Evolutionary conservation across 1,140 invertebrate genomes (phyloP).

Genomic region (Hestina assimilis): DNA sequence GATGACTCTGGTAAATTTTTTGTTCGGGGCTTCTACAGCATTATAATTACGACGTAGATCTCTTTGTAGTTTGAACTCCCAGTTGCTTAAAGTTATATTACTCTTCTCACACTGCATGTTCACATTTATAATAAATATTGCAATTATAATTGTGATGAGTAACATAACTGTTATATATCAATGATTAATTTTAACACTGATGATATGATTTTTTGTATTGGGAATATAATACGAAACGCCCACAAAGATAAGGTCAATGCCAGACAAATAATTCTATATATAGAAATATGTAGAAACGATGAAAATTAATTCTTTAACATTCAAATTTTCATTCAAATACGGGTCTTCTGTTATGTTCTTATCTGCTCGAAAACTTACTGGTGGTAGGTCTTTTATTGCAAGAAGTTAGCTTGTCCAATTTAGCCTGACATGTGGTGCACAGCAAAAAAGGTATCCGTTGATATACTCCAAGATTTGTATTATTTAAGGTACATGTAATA

Average conservation of each 20-base stretch:
- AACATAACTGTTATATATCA: conserved; percentile 3
- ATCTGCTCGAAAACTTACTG: too few species aligned
- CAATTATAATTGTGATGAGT: background rate
- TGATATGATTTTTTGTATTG: background rate
- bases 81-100: background rate
- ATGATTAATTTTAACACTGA: too few species aligned
- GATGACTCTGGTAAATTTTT: conserved; percentile 14
- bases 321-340: background rate
- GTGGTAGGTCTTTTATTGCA: too few species aligned
- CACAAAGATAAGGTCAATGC: too few species aligned
- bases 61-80: background rate
- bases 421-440: too few species aligned
- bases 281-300: background rate
- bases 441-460: too few species aligned
- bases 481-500: too few species aligned
- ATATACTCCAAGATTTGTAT: too few species aligned
- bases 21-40: background rate
- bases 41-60: background rate
- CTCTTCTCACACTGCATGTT: background rate
- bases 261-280: too few species aligned
- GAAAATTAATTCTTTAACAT: background rate
- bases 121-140: background rate
- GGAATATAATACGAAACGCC: background rate
- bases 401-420: too few species aligned
- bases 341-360: too few species aligned